Evolutionary conservation across 2,797 vertebrate genomes (phyloP).

Genomic region (Thripadectes ignobilis): DNA sequence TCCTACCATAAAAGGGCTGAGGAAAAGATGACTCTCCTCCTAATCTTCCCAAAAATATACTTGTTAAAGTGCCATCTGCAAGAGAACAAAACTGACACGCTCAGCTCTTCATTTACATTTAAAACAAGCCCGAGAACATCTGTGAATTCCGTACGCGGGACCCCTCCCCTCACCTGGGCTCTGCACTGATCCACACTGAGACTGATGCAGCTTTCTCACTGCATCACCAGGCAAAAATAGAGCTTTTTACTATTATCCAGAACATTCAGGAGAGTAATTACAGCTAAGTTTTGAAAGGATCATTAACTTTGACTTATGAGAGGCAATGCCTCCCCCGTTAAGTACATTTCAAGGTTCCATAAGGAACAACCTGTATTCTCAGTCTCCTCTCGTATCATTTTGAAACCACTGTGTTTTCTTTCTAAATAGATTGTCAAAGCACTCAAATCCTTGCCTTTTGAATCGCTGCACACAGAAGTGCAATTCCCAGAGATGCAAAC

Average conservation of each 20-base stretch:
- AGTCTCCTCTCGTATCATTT: background rate
- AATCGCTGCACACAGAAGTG: background rate
- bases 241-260: slow-evolving; percentile 45
- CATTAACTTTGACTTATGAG: slow-evolving; percentile 62
- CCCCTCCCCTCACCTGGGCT: slow-evolving; percentile 11
- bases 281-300: slow-evolving; percentile 51
- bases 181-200: background rate
- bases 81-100: slow-evolving; percentile 28
- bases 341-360: slow-evolving; percentile 52
- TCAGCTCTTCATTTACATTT: slow-evolving; percentile 24
- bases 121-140: slow-evolving; percentile 17
- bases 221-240: slow-evolving; percentile 49
- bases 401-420: slow-evolving; percentile 13
- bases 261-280: slow-evolving; percentile 56
- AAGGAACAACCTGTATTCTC: slow-evolving; percentile 47
- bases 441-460: slow-evolving; percentile 37
- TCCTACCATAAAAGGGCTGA: slow-evolving; percentile 31
- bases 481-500: background rate
- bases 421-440: slow-evolving; percentile 64
- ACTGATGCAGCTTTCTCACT: slow-evolving; percentile 8
- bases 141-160: background rate
- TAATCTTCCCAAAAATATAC: slow-evolving; percentile 53
- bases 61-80: slow-evolving; percentile 67
- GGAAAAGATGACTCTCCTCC: slow-evolving; percentile 40
- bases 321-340: slow-evolving; percentile 38